Conservation (phyloP, 2,113 vertebrate genomes). For the Equus quagga region DNA sequence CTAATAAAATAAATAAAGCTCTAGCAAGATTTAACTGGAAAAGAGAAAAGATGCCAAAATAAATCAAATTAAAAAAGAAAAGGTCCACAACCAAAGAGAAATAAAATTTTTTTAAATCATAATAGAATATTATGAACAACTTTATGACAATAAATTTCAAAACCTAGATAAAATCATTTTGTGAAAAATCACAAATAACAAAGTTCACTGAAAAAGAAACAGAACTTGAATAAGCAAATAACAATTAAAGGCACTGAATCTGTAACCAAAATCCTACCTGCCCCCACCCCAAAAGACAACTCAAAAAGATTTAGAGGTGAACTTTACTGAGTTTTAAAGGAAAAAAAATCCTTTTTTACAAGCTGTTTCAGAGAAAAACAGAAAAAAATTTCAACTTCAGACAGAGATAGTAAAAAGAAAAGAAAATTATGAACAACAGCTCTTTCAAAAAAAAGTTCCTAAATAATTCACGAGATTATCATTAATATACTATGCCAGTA, state of each 20-base stretch:
- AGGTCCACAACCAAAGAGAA: neutral
- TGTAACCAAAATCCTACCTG: neutral
- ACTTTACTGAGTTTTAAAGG: neutral
- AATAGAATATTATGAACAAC: neutral
- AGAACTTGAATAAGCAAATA: neutral
- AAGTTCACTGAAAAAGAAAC: neutral
- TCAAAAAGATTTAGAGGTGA: neutral
- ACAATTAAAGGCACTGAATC: neutral
- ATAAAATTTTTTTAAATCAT: neutral
- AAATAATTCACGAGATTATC: neutral
- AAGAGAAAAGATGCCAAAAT: neutral
- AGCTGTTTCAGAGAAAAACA: neutral
- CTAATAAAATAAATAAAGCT: neutral
- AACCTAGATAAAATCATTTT: neutral
- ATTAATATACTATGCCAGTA: neutral
- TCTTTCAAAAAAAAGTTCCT: neutral
- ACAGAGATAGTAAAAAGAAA: neutral
- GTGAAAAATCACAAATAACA: neutral
- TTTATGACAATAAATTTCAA: neutral
- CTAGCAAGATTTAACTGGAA: neutral
- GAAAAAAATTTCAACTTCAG: neutral
- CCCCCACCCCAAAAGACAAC: neutral
- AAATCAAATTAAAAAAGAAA: neutral
- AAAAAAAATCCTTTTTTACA: neutral
- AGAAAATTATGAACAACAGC: neutral